Evolutionary conservation across 1,140 invertebrate genomes (phyloP).

Genomic region (Oedothorax gibbosus): DNA sequence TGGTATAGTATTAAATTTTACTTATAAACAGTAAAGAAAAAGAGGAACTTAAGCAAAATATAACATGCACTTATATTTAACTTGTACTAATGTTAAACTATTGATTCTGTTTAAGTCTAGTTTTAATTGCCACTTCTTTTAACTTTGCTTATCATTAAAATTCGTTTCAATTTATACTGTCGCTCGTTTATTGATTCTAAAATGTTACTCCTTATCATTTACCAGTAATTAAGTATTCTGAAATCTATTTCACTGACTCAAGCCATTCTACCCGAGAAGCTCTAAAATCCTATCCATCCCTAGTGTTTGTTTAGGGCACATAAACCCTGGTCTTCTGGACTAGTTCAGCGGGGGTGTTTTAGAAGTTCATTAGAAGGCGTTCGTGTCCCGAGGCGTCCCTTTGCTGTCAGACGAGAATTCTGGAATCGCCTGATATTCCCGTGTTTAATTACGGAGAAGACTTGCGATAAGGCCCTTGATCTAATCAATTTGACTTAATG

Average conservation of each 20-base stretch:
- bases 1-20: too few relatives aligned
- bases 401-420: conserved; percentile 8
- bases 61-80: too few relatives aligned
- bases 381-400: conserved; percentile 39
- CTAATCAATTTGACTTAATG: conserved; percentile 58
- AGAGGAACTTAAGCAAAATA: too few relatives aligned
- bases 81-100: too few relatives aligned
- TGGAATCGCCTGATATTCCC: conserved; percentile 53
- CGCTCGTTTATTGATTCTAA: too few relatives aligned
- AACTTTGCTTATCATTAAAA: too few relatives aligned
- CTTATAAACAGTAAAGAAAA: too few relatives aligned
- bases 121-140: too few relatives aligned
- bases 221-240: too few relatives aligned
- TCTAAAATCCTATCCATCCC: conserved; percentile 37
- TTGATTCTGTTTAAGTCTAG: too few relatives aligned
- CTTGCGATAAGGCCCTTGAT: conserved; percentile 44
- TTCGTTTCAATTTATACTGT: too few relatives aligned
- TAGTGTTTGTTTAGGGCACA: conserved; percentile 42
- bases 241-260: not conserved
- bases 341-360: conserved; percentile 21
- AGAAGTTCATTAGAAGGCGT: conserved; percentile 57
- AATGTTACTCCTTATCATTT: too few relatives aligned
- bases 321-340: conserved; percentile 29
- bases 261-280: not conserved
- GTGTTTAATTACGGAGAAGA: conserved; percentile 47